Evolutionary conservation across 2,797 vertebrate species (phyloP).

Genomic region (Thamnophis elegans): DNA sequence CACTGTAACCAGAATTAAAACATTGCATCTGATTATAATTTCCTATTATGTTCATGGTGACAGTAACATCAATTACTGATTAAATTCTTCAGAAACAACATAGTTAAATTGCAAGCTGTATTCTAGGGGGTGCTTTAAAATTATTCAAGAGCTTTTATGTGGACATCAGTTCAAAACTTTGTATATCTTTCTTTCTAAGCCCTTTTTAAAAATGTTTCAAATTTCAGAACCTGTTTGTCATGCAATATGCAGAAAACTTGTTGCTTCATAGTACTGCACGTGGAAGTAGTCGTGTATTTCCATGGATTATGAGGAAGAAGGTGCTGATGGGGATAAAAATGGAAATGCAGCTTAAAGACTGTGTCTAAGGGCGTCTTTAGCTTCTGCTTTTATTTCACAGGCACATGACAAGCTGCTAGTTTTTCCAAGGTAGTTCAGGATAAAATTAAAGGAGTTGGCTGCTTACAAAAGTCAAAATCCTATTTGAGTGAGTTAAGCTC

Average conservation of each 20-base stretch:
- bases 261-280: background rate
- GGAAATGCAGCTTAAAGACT: background rate
- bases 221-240: conserved; percentile 2
- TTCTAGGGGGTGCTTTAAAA: background rate
- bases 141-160: background rate
- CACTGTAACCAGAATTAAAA: background rate
- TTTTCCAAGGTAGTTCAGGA: background rate
- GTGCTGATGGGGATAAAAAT: background rate
- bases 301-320: background rate
- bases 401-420: background rate
- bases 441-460: background rate
- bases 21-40: background rate
- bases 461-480: background rate
- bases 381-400: background rate
- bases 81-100: background rate
- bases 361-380: background rate
- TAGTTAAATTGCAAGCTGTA: background rate
- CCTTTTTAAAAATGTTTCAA: background rate
- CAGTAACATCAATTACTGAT: background rate
- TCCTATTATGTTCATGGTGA: background rate
- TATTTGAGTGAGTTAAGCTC: background rate
- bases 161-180: background rate
- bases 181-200: background rate
- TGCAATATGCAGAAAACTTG: background rate
- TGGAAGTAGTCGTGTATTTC: background rate